Conservation (phyloP, 1,140 invertebrate genomes). For the Ectropis grisescens region DNA sequence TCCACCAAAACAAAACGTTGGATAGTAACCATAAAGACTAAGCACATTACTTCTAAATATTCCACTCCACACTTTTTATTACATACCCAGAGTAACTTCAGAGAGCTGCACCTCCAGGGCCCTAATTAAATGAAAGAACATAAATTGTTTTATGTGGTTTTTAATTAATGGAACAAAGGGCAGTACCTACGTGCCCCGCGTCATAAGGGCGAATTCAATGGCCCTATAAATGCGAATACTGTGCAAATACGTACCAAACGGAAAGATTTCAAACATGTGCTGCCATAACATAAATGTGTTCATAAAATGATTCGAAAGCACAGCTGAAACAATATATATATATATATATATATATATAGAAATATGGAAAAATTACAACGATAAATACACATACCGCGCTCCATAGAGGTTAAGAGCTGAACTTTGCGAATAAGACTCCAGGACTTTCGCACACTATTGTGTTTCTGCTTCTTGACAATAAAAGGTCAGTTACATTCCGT, state of each 20-base stretch:
- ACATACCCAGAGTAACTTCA: too few relatives aligned
- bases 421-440: constrained; percentile 20
- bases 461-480: too few relatives aligned
- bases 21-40: too few relatives aligned
- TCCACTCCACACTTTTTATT: too few relatives aligned
- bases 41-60: too few relatives aligned
- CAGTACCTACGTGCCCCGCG: neutral
- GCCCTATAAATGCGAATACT: constrained; percentile 5
- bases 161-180: too few relatives aligned
- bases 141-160: too few relatives aligned
- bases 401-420: constrained; percentile 29
- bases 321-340: constrained; percentile 16
- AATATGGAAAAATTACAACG: constrained; percentile 31
- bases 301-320: constrained; percentile 15
- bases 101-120: too few relatives aligned
- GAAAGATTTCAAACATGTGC: constrained; percentile 15
- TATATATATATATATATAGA: too few relatives aligned
- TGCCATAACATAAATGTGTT: constrained; percentile 14
- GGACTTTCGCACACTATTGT: too few relatives aligned
- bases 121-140: too few relatives aligned
- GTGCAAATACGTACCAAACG: constrained; percentile 11
- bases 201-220: neutral
- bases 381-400: constrained; percentile 34
- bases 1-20: too few relatives aligned
- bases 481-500: neutral